Percentiles rank a stretch among this genome's conserved stretches.
Evolutionary conservation across 2,113 vertebrate species (phyloP).

Genomic region (Notiomystis cincta): DNA sequence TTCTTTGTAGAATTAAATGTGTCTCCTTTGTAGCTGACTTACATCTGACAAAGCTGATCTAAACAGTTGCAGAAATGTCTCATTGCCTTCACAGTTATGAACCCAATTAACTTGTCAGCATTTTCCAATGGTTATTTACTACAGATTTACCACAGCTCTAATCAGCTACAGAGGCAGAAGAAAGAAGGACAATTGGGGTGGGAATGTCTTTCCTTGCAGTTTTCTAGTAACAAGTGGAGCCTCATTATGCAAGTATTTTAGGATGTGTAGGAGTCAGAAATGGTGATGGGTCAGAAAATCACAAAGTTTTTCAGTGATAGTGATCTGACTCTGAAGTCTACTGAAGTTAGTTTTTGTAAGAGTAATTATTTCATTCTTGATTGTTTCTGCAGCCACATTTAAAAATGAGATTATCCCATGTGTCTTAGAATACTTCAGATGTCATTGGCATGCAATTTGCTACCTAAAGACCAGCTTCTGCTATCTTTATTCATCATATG

Average conservation of each 20-base stretch:
- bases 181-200: background rate
- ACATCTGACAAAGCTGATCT: slow-evolving; percentile 44
- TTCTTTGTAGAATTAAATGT: slow-evolving; percentile 35
- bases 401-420: background rate
- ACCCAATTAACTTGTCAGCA: slow-evolving; percentile 50
- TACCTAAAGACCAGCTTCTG: background rate
- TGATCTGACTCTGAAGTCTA: background rate
- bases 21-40: background rate
- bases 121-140: slow-evolving; percentile 36
- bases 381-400: background rate
- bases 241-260: background rate
- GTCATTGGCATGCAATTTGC: background rate
- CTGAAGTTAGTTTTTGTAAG: background rate
- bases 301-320: background rate
- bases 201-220: background rate
- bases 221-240: background rate
- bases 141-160: background rate
- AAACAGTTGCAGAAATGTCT: slow-evolving; percentile 56
- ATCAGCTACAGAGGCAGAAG: background rate
- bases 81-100: slow-evolving; percentile 9
- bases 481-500: background rate
- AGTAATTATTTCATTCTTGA: background rate
- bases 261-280: background rate
- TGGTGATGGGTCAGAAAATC: background rate
- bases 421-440: background rate